Percentiles rank a stretch among this genome's conserved stretches.
Evolutionary conservation across 2,888 invertebrate genomes (phyloP).

Genomic region (Zhengitettix transpicula): DNA sequence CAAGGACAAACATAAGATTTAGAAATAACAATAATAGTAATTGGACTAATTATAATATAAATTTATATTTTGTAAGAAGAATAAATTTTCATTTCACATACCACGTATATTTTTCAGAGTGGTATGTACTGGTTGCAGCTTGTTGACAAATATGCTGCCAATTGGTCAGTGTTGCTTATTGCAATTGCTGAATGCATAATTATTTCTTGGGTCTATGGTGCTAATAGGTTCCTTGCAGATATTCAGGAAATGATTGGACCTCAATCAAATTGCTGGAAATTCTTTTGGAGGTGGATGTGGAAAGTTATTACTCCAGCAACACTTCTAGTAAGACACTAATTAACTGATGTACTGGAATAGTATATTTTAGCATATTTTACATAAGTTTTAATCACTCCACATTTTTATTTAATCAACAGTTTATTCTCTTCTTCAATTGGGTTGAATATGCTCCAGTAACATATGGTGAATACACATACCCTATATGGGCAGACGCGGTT

Average conservation of each 20-base stretch:
- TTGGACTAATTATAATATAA: too few species aligned
- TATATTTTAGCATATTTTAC: background rate
- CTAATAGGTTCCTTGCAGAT: conserved; percentile 24
- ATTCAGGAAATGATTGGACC: conserved; percentile 30
- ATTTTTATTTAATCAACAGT: conserved; percentile 28
- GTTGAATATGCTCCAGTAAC: conserved; percentile 58
- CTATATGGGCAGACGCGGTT: conserved; percentile 59
- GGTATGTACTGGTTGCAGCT: conserved; percentile 66
- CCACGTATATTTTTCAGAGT: conserved; percentile 29
- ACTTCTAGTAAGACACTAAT: conserved; percentile 38
- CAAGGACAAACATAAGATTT: too few species aligned
- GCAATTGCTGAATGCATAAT: conserved; percentile 43
- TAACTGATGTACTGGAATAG: background rate
- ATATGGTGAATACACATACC: conserved; percentile 60
- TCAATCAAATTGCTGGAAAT: conserved; percentile 43
- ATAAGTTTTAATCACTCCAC: background rate
- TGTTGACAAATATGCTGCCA: conserved; percentile 65
- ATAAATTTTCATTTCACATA: too few species aligned
- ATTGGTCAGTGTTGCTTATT: conserved; percentile 58
- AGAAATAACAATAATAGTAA: too few species aligned
- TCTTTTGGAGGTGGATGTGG: conserved; percentile 64
- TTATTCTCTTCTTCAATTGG: conserved; percentile 64
- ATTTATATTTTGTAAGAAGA: too few species aligned
- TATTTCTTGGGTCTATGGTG: conserved; percentile 32
- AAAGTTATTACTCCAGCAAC: conserved; percentile 55